Evolutionary conservation across 35 echinoderm and acorn worm species (phyloP).

Genomic region (Holothuria glaberrima): DNA sequence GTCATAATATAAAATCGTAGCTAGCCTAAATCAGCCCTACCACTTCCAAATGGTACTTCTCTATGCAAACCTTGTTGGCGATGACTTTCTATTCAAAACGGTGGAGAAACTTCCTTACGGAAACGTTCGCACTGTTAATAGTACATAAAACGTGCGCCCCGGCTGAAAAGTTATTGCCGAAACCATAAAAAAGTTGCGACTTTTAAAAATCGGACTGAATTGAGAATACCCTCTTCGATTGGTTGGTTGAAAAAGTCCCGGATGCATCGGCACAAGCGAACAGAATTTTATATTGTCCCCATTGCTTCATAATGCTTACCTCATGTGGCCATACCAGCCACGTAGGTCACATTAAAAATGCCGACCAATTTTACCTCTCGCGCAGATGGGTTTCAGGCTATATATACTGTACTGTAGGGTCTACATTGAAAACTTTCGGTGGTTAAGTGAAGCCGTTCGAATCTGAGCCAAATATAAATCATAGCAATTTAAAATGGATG

Average conservation of each 20-base stretch:
- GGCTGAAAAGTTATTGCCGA: neutral
- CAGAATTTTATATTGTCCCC: neutral
- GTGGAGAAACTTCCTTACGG: neutral
- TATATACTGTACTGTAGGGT: too few relatives aligned
- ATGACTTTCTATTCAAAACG: too few relatives aligned
- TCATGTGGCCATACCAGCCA: neutral
- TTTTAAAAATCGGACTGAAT: neutral
- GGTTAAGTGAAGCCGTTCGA: too few relatives aligned
- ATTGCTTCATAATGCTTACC: neutral
- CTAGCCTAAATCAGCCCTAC: neutral
- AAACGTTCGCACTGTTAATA: neutral
- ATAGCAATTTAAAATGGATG: too few relatives aligned
- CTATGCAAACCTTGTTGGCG: neutral
- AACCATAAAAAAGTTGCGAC: neutral
- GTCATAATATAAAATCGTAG: neutral
- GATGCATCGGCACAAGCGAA: neutral
- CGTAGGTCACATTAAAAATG: neutral
- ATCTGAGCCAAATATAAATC: too few relatives aligned
- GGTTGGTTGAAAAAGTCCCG: too few relatives aligned
- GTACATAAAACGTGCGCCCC: neutral
- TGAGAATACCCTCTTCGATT: neutral
- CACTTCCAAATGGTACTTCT: too few relatives aligned
- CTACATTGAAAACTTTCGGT: too few relatives aligned
- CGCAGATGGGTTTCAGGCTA: too few relatives aligned
- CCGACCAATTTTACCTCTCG: too few relatives aligned